Evolutionary conservation across 2,113 vertebrate species (phyloP), one percentile per base, ranked within the genome.

Genomic region (Poecile atricapillus): DNA sequence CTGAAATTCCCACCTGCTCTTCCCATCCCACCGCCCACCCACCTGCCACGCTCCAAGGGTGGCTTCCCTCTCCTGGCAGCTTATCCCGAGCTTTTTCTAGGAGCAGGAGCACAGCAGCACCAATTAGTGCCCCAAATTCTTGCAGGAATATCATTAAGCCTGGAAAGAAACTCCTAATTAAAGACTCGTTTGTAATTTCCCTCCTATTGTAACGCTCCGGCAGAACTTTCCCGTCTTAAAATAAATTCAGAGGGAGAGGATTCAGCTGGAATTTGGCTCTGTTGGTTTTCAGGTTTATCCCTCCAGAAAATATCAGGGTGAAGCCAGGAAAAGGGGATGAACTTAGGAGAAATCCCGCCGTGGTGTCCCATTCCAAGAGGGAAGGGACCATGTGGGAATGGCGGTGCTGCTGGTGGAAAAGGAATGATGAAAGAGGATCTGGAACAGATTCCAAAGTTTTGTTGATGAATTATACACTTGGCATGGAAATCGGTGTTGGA

Each of bases 131-230:
- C 44, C 41, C 49, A 11, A 8, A 85, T 47, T 53, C 50, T 39
- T 44, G 30, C 39, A 41, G 59, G 83, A 90, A 21, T 53, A 35
- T 76, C 68, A 63, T 79, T 93, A 49, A 65, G 33, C 0, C 0
- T 13, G 50, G 75, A 50, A 59, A 90, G 76, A 80, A 94, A 25
- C 76, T 83, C 55, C 55, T 86, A 86, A 95, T 93, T 94, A 89
- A 85, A 27, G 67, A 3, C 50, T 53, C 7, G 50, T 17, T 80
- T 81, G 60, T 35, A 35, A 90, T 86, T 95, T 93, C 43, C n/a
- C 71, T 94, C 59, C 63, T 25, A 6, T 76, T 80, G 31, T 39
- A 92, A 31, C 2, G 4, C 17, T 65, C 65, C 12, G 12, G 62
- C n/a, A 30, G 88, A 86, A 83, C 24, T 62, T 86, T 49, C n/a